These are phyloP conservation scores for Syngnathus floridae DNA, from an alignment of 2,113 vertebrate species.

Conservation along the genomic window DNA sequence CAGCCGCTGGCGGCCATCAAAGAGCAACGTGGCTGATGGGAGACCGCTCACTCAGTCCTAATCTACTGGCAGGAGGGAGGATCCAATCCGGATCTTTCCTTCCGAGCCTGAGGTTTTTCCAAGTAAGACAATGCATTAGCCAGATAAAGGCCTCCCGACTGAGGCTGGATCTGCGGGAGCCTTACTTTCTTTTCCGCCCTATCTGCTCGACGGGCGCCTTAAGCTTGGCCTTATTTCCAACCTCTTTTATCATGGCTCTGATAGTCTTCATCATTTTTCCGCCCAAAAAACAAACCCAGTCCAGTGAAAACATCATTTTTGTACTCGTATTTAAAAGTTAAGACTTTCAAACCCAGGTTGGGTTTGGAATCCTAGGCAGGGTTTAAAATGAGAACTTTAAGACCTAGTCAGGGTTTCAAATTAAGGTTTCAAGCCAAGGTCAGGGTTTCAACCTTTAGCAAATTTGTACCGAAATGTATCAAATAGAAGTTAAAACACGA, in stretches of 20 bases:
- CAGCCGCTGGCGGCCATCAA: slow-evolving; percentile 61
- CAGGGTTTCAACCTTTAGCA: neutral
- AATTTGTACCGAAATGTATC: too few relatives aligned
- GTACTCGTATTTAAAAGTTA: too few relatives aligned
- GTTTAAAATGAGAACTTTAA: too few relatives aligned
- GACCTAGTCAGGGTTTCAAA: too few relatives aligned
- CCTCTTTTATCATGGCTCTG: slow-evolving; percentile 42
- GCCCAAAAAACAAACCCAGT: slow-evolving; percentile 22
- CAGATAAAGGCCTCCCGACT: slow-evolving; percentile 69
- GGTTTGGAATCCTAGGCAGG: too few relatives aligned
- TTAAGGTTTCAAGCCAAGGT: neutral
- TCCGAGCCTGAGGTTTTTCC: slow-evolving; percentile 56
- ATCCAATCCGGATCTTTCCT: slow-evolving; percentile 65
- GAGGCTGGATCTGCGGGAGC: slow-evolving; percentile 50
- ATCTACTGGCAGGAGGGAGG: slow-evolving; percentile 61
- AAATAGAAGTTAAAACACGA: too few relatives aligned
- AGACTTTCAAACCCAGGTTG: too few relatives aligned
- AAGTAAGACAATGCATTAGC: slow-evolving; percentile 65
- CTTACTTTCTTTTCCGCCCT: slow-evolving; percentile 34
- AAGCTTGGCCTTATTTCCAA: slow-evolving; percentile 25
- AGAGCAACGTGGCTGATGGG: slow-evolving; percentile 54
- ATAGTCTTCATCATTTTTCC: slow-evolving; percentile 25
- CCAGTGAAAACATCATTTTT: neutral
- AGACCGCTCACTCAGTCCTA: slow-evolving; percentile 61
- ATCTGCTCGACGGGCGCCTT: slow-evolving; percentile 41